Base-by-base conservation (phyloP, 2,113 vertebrate genomes). In the Cyphomyrus plagiostoma region DNA sequence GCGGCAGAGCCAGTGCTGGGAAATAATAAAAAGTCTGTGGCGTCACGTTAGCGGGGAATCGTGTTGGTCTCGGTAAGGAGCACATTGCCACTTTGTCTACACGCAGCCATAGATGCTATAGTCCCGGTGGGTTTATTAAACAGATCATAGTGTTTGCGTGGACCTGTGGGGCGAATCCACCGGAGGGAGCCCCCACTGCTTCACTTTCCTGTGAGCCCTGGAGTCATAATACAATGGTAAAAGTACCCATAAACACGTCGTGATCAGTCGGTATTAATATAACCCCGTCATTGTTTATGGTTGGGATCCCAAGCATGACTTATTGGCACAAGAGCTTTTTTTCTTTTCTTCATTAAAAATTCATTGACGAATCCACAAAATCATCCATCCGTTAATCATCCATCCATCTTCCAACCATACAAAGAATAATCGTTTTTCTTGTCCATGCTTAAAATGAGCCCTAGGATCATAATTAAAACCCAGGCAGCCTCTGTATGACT, bases 1-100 rank as follows among this genome's bases (percentile, higher is more conserved):
- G 74, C 42, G 46, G 19, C n/a, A 49, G 88, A 66, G 87, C 87
- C 88, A 90, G 88, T 88, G 88, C 89, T n/a, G 77, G 90, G 80
- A 88, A 90, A 90, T n/a, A 15, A 80, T 88, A 56, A 86, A n/a
- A 80, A 58, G 46, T 89, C 52, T 39, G 56, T 89, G 87, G 70
- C n/a, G 23, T 17, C 13, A 87, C 87, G 89, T 70, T 88, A 23
- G 86, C 26, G 82, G n/a, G 23, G 45, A 62, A 45, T 53, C 86
- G 30, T 82, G 42, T 88, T 58, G 1, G 39, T 62, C 39, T 45
- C 53, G 17, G 35, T 52, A 52, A 23, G 19, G 39, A 62, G n/a
- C 48, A 45, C 53, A 9, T 10, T 50, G 52, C 17, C 15, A 52
- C 89, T 30, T 89, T 42, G 49, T 53, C 35, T 46, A 83, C 15